Evolutionary conservation across 2,797 vertebrate species (phyloP).

Genomic region (Malurus splendens): DNA sequence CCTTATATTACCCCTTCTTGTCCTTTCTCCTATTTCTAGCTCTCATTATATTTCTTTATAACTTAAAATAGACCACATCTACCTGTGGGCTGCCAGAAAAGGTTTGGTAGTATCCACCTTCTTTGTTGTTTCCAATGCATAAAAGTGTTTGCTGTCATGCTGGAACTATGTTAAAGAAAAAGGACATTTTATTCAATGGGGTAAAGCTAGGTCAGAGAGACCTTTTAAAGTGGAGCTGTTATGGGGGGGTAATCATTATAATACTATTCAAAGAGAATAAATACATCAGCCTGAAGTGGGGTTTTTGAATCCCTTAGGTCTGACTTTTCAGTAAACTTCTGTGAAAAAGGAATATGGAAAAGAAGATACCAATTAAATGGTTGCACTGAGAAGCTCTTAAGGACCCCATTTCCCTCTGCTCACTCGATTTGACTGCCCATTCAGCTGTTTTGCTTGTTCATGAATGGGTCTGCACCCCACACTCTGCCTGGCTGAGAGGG

Average conservation of each 20-base stretch:
- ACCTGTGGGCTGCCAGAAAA: background rate
- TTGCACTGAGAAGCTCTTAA: background rate
- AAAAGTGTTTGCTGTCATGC: background rate
- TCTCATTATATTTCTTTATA: background rate
- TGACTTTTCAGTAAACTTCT: background rate
- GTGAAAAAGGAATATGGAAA: background rate
- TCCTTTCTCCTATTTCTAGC: background rate
- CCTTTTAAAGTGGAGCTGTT: background rate
- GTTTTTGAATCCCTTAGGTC: background rate
- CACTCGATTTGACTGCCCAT: rapidly evolving
- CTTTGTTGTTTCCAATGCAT: background rate
- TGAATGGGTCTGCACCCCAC: background rate
- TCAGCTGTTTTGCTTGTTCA: background rate
- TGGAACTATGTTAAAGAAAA: background rate
- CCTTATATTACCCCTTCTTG: background rate
- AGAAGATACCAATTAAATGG: background rate
- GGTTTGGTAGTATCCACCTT: background rate
- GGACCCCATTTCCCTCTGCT: background rate
- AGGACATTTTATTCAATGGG: background rate
- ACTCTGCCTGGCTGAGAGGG: background rate
- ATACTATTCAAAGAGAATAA: background rate
- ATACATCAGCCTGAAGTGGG: background rate
- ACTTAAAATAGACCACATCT: background rate
- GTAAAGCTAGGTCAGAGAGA: background rate
- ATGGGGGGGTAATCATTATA: background rate